A percentile compares a stretch with the other conserved stretches of the same genome.
phyloP scores from a whole-genome alignment of 2,113 vertebrate species.

The Erythrolamprus reginae region DNA sequence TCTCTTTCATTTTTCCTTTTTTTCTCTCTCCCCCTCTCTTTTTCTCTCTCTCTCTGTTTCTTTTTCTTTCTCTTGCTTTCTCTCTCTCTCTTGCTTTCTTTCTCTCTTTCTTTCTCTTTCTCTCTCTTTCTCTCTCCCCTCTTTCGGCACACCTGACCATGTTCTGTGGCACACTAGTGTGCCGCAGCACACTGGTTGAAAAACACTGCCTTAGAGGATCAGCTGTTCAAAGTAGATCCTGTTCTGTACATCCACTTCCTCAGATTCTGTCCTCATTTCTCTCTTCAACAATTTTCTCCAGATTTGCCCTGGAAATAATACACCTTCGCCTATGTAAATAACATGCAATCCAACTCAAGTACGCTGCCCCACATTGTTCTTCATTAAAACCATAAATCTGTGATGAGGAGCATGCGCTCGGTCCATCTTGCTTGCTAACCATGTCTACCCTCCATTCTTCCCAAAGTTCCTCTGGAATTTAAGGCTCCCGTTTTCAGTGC shows the following conservation, averaged over 20 bases:
- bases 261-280: not conserved
- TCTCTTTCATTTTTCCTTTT: too few relatives aligned
- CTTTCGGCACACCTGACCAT: too few relatives aligned
- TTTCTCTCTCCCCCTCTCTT: too few relatives aligned
- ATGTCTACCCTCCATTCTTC: not conserved
- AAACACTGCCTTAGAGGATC: not conserved
- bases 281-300: not conserved
- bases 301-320: not conserved
- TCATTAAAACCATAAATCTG: not conserved
- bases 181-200: too few relatives aligned
- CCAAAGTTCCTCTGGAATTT: not conserved
- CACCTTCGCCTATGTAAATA: not conserved
- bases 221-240: not conserved
- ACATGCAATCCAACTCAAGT: not conserved
- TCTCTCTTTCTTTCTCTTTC: too few relatives aligned
- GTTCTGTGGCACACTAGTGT: too few relatives aligned
- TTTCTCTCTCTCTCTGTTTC: too few relatives aligned
- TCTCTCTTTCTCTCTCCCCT: too few relatives aligned
- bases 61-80: too few relatives aligned
- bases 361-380: not conserved
- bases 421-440: not conserved
- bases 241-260: not conserved
- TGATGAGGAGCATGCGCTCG: not conserved
- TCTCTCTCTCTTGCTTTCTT: too few relatives aligned
- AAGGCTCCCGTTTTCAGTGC: not conserved